Conservation (phyloP, 2,888 invertebrate genomes). For the Quadriops clusia region DNA sequence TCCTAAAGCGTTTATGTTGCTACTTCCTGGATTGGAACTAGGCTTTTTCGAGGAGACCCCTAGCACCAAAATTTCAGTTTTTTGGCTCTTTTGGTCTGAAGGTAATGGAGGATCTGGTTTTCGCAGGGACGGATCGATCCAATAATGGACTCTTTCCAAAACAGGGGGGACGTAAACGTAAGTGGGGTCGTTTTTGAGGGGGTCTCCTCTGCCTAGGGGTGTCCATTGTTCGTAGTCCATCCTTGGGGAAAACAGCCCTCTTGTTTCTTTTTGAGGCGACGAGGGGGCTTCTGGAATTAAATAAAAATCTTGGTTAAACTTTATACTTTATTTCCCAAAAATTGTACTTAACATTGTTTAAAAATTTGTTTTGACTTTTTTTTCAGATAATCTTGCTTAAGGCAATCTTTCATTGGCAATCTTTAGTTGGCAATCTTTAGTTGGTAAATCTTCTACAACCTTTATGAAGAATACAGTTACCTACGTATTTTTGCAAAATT, state of each 20-base stretch:
- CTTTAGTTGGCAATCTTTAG: too few species aligned
- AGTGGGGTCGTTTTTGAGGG: conserved; percentile 72
- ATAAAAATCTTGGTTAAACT: background rate
- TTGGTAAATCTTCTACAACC: too few species aligned
- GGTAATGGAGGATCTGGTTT: conserved; percentile 43
- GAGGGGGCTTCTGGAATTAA: conserved; percentile 19
- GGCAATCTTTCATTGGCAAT: too few species aligned
- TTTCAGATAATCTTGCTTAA: too few species aligned
- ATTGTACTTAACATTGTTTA: too few species aligned
- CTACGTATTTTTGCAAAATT: too few species aligned
- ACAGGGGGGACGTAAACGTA: conserved; percentile 77
- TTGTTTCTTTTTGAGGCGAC: conserved; percentile 21
- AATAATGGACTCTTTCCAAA: conserved; percentile 66
- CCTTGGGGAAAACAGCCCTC: conserved; percentile 53
- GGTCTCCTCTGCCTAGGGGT: conserved; percentile 70
- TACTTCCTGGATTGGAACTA: conserved; percentile 30
- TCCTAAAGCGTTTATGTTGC: background rate
- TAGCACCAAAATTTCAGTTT: conserved; percentile 56
- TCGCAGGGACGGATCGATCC: conserved; percentile 54
- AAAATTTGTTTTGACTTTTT: too few species aligned
- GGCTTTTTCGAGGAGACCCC: conserved; percentile 59
- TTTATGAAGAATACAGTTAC: too few species aligned
- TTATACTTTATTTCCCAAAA: conserved; percentile 1
- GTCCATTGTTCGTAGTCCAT: conserved; percentile 81
- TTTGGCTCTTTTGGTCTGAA: conserved; percentile 27